These are phyloP conservation scores for Meleagris gallopavo DNA, from an alignment of 2,113 vertebrate genomes.

Conservation along the genomic window DNA sequence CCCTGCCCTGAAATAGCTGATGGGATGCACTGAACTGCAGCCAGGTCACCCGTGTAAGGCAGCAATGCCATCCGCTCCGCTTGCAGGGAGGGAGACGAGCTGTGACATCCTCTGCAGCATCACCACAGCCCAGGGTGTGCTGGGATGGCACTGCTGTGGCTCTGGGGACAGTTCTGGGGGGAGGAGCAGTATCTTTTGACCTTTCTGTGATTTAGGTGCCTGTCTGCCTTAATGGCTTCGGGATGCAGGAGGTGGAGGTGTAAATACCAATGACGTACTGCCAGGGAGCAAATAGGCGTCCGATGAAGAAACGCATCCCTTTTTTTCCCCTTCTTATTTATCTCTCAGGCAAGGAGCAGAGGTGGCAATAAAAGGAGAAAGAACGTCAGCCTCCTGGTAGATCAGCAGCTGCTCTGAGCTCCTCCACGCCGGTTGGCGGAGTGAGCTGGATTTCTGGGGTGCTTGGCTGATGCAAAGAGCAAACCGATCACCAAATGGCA, in stretches of 20 bases:
- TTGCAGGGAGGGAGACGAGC: background rate
- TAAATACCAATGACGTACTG: background rate
- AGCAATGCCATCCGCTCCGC: background rate
- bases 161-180: background rate
- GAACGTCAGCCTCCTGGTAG: background rate
- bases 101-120: accelerated
- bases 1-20: background rate
- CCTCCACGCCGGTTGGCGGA: background rate
- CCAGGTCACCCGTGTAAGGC: accelerated
- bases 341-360: background rate
- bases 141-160: background rate
- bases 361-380: slow-evolving; percentile 2
- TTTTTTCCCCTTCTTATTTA: background rate
- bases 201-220: background rate
- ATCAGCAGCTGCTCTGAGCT: slow-evolving; percentile 30
- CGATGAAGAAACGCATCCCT: background rate
- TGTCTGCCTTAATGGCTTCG: background rate
- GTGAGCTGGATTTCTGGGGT: background rate
- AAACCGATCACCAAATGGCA: background rate
- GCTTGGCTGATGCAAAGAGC: background rate
- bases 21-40: background rate
- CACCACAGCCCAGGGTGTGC: background rate
- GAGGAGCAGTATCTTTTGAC: background rate
- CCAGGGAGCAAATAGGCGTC: background rate
- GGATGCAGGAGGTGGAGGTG: background rate